phyloP scores from a whole-genome alignment of 2,113 vertebrate species.

The Mola mola region DNA sequence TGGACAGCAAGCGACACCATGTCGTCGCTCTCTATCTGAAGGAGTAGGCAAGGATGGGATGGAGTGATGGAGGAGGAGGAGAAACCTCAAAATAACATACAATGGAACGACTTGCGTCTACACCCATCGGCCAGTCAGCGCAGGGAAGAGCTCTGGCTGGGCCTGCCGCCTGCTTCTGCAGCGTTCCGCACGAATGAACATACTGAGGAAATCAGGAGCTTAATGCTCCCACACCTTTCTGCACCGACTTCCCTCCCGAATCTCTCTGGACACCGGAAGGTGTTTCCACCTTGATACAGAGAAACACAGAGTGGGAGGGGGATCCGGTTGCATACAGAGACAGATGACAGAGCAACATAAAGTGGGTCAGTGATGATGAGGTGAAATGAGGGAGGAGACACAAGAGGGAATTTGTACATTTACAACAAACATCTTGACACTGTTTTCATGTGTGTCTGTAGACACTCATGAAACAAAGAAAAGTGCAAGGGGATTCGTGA shows the following conservation, averaged over 20 bases:
- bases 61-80: slow-evolving; percentile 1
- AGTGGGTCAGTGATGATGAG: slow-evolving; percentile 47
- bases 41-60: slow-evolving; percentile 12
- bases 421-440: slow-evolving; percentile 2
- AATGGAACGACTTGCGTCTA: slow-evolving; percentile 15
- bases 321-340: slow-evolving; percentile 27
- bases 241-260: slow-evolving; percentile 43
- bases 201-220: slow-evolving; percentile 46
- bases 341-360: slow-evolving; percentile 40
- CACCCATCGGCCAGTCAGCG: slow-evolving; percentile 38
- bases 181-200: slow-evolving; percentile 61
- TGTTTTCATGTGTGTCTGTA: slow-evolving; percentile 17
- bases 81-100: slow-evolving; percentile 52
- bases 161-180: slow-evolving; percentile 38
- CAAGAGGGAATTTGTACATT: slow-evolving; percentile 18
- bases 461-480: not conserved
- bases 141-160: slow-evolving; percentile 22
- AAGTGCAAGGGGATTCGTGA: too few species aligned
- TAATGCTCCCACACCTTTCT: slow-evolving; percentile 41
- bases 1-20: slow-evolving; percentile 31
- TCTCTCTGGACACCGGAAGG: slow-evolving; percentile 53
- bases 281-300: slow-evolving; percentile 35
- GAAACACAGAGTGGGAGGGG: not conserved
- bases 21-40: slow-evolving; percentile 3
- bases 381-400: not conserved